Conservation (phyloP, 2,113 vertebrate genomes). For the Benitochromis conjunctus region DNA sequence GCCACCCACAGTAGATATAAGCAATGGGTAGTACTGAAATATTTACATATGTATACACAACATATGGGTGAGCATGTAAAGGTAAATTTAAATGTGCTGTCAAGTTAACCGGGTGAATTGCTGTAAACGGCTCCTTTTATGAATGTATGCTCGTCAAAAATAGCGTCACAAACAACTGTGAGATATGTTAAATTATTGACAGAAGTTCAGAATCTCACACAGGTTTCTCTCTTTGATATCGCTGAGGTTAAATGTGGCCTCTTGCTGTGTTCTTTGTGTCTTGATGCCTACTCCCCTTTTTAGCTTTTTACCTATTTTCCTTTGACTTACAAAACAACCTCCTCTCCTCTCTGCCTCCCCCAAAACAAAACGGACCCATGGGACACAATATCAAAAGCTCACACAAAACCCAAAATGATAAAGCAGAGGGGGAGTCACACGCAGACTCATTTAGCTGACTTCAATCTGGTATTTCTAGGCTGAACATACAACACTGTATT, state of each 20-base stretch:
- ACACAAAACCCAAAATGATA: not conserved
- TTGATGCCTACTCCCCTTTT: not conserved
- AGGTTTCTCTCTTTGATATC: conserved; percentile 14
- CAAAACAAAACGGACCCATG: not conserved
- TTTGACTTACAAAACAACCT: not conserved
- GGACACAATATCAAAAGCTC: not conserved
- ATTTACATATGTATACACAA: not conserved
- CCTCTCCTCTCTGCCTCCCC: not conserved
- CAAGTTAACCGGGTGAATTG: conserved; percentile 5
- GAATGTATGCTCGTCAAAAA: conserved; percentile 1
- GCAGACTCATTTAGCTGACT: not conserved
- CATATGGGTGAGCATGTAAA: not conserved
- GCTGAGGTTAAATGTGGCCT: conserved; percentile 20
- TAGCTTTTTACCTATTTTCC: not conserved
- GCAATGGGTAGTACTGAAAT: not conserved
- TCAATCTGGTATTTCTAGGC: not conserved
- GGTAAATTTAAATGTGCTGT: conserved; percentile 10
- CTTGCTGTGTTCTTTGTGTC: not conserved
- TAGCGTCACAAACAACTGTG: conserved; percentile 12
- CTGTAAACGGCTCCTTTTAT: conserved; percentile 12
- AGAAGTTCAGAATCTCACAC: not conserved
- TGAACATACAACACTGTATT: not conserved
- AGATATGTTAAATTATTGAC: conserved; percentile 51
- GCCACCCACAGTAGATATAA: not conserved
- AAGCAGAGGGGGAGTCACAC: not conserved